phyloP scores from a whole-genome alignment of 2,113 vertebrate species.

The Eidolon helvum region DNA sequence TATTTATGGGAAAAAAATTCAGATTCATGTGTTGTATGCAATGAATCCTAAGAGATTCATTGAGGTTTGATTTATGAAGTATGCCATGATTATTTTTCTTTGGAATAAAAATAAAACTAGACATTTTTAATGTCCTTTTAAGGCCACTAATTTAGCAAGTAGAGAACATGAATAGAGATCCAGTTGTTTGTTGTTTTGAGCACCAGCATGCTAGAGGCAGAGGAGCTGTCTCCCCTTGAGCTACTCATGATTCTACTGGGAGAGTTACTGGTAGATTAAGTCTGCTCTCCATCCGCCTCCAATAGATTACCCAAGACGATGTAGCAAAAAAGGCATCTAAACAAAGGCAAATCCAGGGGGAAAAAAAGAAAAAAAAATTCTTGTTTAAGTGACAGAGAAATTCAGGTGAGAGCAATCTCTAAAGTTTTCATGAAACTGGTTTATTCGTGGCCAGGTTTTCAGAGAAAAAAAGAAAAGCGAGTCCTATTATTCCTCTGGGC shows the following conservation, averaged over 20 bases:
- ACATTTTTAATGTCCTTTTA: not conserved
- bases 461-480: not conserved
- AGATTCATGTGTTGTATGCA: not conserved
- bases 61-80: not conserved
- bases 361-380: not conserved
- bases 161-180: not conserved
- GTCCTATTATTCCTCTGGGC: not conserved
- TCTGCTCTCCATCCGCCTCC: not conserved
- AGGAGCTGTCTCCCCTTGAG: not conserved
- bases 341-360: not conserved
- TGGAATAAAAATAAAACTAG: conserved; percentile 14
- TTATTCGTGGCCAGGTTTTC: not conserved
- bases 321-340: not conserved
- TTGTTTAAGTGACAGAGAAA: not conserved
- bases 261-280: not conserved
- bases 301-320: not conserved
- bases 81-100: not conserved
- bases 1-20: not conserved
- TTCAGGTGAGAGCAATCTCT: not conserved
- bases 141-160: not conserved
- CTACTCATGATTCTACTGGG: not conserved
- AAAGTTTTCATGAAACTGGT: not conserved
- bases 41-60: not conserved
- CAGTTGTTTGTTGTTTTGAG: not conserved
- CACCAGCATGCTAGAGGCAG: not conserved